Percentiles rank a stretch among this genome's conserved stretches.
Evolutionary conservation across 2,797 vertebrate species (phyloP).

Genomic region (Sternotherus odoratus): DNA sequence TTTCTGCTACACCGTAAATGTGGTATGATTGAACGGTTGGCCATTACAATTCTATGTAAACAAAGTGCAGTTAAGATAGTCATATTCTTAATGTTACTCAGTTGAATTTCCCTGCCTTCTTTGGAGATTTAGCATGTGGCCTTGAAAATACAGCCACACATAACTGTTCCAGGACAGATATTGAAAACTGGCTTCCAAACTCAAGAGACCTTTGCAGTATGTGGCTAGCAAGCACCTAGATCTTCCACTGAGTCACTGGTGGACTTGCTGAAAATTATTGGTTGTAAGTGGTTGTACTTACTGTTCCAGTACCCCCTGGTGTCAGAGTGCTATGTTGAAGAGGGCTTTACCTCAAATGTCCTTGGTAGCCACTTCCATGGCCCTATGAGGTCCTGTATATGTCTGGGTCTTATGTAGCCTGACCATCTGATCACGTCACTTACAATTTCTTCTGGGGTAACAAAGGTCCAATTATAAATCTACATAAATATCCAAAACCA

Average conservation of each 20-base stretch:
- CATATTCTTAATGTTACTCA: neutral
- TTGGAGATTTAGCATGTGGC: neutral
- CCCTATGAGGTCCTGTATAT: neutral
- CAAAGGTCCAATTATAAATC: neutral
- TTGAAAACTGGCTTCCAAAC: neutral
- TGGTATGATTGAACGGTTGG: neutral
- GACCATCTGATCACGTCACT: neutral
- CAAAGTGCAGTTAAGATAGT: neutral
- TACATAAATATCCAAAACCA: neutral
- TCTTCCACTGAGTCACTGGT: neutral
- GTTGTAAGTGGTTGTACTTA: neutral
- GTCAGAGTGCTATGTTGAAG: neutral
- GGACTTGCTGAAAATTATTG: constrained; percentile 31
- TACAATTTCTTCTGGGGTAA: neutral
- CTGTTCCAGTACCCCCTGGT: neutral
- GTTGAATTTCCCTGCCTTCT: neutral
- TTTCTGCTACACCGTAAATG: neutral
- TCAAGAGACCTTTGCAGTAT: neutral
- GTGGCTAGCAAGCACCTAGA: neutral
- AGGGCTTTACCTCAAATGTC: neutral
- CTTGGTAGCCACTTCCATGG: neutral
- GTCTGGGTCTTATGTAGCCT: neutral
- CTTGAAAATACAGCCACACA: neutral
- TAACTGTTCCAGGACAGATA: neutral
- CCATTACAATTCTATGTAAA: neutral